These are phyloP conservation scores for Myotis brandtii DNA, from an alignment of 2,113 vertebrate species.

Conservation along the genomic window DNA sequence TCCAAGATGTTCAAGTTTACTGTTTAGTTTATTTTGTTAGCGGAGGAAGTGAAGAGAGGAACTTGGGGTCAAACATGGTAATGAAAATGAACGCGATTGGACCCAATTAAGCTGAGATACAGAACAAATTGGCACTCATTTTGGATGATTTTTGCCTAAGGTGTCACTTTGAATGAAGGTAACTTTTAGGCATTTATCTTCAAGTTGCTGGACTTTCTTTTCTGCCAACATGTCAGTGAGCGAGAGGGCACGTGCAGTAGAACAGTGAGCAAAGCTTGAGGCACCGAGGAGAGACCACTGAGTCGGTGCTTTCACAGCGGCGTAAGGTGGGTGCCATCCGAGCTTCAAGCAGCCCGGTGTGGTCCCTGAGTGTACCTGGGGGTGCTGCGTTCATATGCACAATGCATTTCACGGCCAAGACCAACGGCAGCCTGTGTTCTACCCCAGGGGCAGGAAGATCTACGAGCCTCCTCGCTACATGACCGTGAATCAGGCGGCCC, in stretches of 20 bases:
- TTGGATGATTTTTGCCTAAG: slow-evolving; percentile 5
- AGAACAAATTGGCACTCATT: not conserved
- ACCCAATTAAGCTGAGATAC: not conserved
- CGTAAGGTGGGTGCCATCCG: not conserved
- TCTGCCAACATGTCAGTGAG: not conserved
- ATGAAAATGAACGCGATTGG: not conserved
- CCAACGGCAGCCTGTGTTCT: slow-evolving; percentile 21
- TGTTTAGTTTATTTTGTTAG: slow-evolving; percentile 20
- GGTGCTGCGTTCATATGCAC: not conserved
- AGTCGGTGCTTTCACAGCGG: not conserved
- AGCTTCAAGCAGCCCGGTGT: not conserved
- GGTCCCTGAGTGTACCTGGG: not conserved
- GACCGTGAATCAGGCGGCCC: slow-evolving; percentile 93
- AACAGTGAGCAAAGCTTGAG: not conserved
- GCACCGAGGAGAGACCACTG: not conserved
- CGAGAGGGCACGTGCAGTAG: not conserved
- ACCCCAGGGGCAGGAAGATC: slow-evolving; percentile 93
- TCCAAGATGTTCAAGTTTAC: not conserved
- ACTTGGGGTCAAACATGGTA: not conserved
- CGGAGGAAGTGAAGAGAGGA: slow-evolving; percentile 20
- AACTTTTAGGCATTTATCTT: slow-evolving; percentile 20
- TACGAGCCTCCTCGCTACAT: slow-evolving; percentile 96
- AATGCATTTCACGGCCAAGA: not conserved
- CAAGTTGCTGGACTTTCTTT: not conserved
- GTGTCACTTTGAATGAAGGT: slow-evolving; percentile 18